Percentiles rank a stretch among this genome's conserved stretches.
phyloP scores from a whole-genome alignment of 2,797 vertebrate species.

The Alcedo atthis region DNA sequence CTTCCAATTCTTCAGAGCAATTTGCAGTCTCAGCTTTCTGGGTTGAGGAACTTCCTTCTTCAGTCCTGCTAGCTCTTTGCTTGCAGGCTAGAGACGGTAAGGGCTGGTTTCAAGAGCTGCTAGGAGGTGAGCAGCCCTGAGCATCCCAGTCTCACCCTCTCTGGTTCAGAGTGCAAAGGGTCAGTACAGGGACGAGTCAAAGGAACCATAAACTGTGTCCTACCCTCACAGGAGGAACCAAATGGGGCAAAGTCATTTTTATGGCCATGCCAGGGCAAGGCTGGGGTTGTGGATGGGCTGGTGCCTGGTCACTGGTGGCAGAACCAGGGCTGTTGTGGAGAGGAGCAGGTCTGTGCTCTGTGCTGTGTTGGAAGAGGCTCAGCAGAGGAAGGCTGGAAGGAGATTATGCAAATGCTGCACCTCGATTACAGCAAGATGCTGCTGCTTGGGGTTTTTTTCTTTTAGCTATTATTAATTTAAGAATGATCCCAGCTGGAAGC shows the following conservation, averaged over 20 bases:
- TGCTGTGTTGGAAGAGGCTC: neutral
- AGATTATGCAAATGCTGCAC: neutral
- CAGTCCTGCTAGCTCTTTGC: neutral
- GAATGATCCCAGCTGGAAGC: neutral
- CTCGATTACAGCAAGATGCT: neutral
- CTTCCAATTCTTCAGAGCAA: constrained; percentile 17
- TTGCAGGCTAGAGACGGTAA: neutral
- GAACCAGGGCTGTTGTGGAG: neutral
- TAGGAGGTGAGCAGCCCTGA: neutral
- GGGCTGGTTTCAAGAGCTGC: neutral
- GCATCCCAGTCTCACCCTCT: no score
- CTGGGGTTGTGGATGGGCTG: neutral
- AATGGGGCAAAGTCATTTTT: neutral
- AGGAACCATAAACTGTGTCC: neutral
- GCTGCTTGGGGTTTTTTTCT: neutral
- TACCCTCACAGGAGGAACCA: neutral
- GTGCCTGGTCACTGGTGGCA: neutral
- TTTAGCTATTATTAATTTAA: neutral
- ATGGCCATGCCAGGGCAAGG: neutral
- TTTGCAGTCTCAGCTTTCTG: constrained; percentile 47
- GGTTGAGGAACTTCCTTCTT: neutral
- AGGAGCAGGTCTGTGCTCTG: neutral
- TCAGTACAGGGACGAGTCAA: neutral
- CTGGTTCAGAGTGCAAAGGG: rapidly evolving
- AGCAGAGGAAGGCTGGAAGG: neutral